Evolutionary conservation across 2,113 vertebrate genomes (phyloP).

Genomic region (Apodemus sylvaticus): DNA sequence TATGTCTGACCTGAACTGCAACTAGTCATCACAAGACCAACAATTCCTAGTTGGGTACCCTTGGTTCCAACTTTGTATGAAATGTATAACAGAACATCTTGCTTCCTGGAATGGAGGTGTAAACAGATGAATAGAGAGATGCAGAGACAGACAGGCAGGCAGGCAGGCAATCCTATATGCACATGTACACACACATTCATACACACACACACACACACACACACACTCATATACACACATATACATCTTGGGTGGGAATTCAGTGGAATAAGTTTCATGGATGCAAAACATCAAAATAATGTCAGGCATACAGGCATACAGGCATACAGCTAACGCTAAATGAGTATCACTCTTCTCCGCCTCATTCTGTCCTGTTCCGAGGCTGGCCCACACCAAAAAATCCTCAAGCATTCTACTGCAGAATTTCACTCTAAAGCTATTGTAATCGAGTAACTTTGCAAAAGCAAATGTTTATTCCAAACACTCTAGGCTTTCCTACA

Average conservation of each 20-base stretch:
- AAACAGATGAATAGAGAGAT: neutral
- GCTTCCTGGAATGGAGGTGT: neutral
- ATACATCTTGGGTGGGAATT: neutral
- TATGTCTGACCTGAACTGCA: neutral
- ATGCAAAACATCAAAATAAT: neutral
- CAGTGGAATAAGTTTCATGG: neutral
- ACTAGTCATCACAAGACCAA: fast-evolving
- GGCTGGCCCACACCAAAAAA: neutral
- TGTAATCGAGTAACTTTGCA: neutral
- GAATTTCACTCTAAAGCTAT: neutral
- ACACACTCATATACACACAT: neutral
- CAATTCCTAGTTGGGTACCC: neutral
- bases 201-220: neutral
- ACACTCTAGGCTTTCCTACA: conserved; percentile 15
- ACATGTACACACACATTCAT: neutral
- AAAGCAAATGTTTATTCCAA: conserved; percentile 27
- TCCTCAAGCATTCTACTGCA: neutral
- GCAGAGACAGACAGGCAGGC: neutral
- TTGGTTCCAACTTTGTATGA: neutral
- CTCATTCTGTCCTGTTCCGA: neutral
- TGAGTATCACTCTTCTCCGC: neutral
- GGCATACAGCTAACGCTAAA: neutral
- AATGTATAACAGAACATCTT: neutral
- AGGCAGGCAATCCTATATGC: neutral
- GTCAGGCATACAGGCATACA: neutral